Base-by-base conservation (phyloP, 2,113 vertebrate species). In the Hippoglossus stenolepis region DNA sequence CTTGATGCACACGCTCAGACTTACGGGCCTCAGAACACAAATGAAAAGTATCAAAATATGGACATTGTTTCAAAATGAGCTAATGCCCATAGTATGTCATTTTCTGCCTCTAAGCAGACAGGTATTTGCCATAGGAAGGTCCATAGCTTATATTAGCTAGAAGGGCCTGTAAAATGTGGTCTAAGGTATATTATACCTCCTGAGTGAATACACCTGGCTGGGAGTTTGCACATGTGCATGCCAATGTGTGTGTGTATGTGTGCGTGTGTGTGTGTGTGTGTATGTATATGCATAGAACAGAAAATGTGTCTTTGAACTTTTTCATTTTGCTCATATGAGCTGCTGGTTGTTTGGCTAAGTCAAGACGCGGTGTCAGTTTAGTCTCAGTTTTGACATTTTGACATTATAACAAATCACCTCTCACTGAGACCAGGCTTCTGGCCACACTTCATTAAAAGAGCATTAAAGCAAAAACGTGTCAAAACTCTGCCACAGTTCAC, bases 51-150 rank as follows among this genome's bases (percentile, higher is more conserved):
- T 58, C 43, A 72, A 88, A 90, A 85, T 82, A 83, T 79, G 51
- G 65, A 87, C 81, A 75, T 89, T 86, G 81, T 87, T 90, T 83
- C 66, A 66, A 76, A 77, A 84, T 85, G 79, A 90, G 84, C 84
- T 89, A 83, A 89, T 81, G 51, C 26, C 53, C 60, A 10, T 20
- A 40, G 54, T 45, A 73, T 79, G 66, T 81, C 5, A 66, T 80
- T 79, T 87, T 79, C 74, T 57, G 77, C 75, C 59, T 81, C 59
- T 47, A 66, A 31, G 59, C 47, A 78, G 69, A 73, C 79, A 91
- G 71, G 75, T 86, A 73, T 89, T 82, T 84, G 65, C 75, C 79
- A 84, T 58, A 65, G 75, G 83, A 79, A 73, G 72, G 67, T 83
- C 86, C 65, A 77, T 26, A 66, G 64, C 68, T 82, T 89, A 83